Evolutionary conservation across 2,888 invertebrate genomes (phyloP), one percentile per base, ranked within the genome.

Genomic region (Caenorhabditis virilis): DNA sequence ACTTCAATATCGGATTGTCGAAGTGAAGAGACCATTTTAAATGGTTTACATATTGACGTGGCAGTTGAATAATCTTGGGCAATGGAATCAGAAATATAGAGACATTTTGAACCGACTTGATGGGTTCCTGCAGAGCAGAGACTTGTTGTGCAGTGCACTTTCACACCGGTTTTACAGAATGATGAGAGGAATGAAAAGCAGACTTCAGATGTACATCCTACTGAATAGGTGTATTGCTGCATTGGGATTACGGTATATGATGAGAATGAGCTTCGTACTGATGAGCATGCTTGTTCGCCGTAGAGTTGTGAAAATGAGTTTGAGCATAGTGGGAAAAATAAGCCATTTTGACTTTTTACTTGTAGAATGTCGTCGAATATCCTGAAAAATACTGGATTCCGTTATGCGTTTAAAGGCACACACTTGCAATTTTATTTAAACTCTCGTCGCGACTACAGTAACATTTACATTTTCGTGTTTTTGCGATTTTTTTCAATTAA

Each of bases 171-270:
- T 23, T 61, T 61, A 46, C 66, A 66, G 47, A 56, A 61, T 2
- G 66, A 45, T 2, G 66, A 66, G 22, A 66, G 36, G 27, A 60
- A 66, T 22, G 57, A 42, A 39, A 66, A 66, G 25, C 66, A 66
- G 13, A 57, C 18, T 0, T 47, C 45, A 18, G 55, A 20, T 0
- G 60, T 60, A 23, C 65, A 65, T 1, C 54, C 53, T 15, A 65
- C 55, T 3, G 65, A 65, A 53, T 65, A 65, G 2, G 60, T 56
- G 20, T 60, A 60, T 33, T 59, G 60, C 9, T 51, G 11, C 20
- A 65, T 49, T 9, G 45, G 25, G 1, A 52, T 46, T n/a, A 30
- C n/a, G 1, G 48, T 46, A 38, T 60, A 53, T 15, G 52, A 47
- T 4, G 56, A 50, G 16, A 56, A 60, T 27, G 43, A 43, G 13